Conservation (phyloP, 2,888 invertebrate genomes). For the Lamproptera curius region DNA sequence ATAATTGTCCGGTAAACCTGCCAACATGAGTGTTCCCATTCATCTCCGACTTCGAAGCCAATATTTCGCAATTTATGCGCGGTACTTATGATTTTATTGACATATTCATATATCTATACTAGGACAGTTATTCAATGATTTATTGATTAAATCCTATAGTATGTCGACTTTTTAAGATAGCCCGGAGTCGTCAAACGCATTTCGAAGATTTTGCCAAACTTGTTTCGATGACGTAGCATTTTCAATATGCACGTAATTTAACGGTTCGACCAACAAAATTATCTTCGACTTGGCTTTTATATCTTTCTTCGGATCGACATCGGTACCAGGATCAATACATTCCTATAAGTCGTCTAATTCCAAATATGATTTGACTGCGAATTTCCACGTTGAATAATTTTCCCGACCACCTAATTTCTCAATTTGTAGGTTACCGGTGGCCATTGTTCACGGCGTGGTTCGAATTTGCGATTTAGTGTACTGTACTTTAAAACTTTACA, state of each 20-base stretch:
- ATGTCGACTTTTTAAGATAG: slow-evolving; percentile 22
- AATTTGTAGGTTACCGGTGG: slow-evolving; percentile 1
- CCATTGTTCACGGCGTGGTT: neutral
- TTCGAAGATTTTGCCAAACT: slow-evolving; percentile 20
- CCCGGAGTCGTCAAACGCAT: slow-evolving; percentile 21
- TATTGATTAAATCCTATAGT: slow-evolving; percentile 24
- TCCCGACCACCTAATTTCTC: neutral
- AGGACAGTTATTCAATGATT: slow-evolving; percentile 21
- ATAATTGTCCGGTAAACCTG: slow-evolving; percentile 1
- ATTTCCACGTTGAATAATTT: neutral
- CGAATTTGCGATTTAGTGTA: neutral
- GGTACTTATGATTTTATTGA: slow-evolving; percentile 20
- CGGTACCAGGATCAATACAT: slow-evolving; percentile 8
- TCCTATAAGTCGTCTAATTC: slow-evolving; percentile 15
- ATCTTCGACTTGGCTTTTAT: slow-evolving; percentile 23
- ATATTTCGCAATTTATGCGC: slow-evolving; percentile 24
- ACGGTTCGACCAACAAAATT: slow-evolving; percentile 22
- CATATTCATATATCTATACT: slow-evolving; percentile 20
- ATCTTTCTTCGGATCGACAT: slow-evolving; percentile 9
- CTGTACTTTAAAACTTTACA: neutral
- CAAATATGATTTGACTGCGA: neutral
- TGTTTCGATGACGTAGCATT: slow-evolving; percentile 20
- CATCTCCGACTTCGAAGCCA: slow-evolving; percentile 23
- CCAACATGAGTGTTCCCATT: slow-evolving; percentile 25
- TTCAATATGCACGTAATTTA: slow-evolving; percentile 21